Evolutionary conservation across 2,797 vertebrate species (phyloP).

Genomic region (Onychomys torridus): DNA sequence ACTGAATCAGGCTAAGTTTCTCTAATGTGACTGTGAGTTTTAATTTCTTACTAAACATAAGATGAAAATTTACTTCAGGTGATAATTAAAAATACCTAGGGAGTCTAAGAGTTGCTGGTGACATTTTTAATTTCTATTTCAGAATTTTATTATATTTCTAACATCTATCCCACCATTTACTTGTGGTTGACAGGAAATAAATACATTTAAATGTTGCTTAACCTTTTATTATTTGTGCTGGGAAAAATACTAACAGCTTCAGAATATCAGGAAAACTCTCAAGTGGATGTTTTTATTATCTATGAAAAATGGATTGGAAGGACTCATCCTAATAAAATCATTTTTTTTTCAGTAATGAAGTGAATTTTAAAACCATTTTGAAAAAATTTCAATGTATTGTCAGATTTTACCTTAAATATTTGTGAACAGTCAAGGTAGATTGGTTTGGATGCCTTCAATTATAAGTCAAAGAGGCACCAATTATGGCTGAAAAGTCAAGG

Average conservation of each 20-base stretch:
- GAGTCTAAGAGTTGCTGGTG: neutral
- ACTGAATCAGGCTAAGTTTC: neutral
- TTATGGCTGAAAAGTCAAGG: neutral
- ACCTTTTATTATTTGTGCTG: slow-evolving; percentile 21
- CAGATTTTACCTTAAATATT: neutral
- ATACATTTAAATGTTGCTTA: slow-evolving; percentile 29
- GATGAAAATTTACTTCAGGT: neutral
- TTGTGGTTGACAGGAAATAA: slow-evolving; percentile 15
- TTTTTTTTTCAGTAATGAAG: neutral
- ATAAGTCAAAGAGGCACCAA: neutral
- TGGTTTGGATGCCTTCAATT: neutral
- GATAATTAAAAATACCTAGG: neutral
- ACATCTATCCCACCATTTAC: neutral
- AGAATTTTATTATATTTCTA: slow-evolving; percentile 28
- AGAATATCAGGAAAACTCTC: neutral
- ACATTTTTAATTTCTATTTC: neutral
- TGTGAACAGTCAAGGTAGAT: neutral
- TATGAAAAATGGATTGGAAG: neutral
- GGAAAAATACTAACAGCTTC: neutral
- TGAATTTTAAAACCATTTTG: neutral
- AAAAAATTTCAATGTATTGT: neutral
- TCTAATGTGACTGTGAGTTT: neutral
- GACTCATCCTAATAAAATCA: neutral
- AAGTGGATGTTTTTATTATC: slow-evolving; percentile 9
- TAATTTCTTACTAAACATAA: slow-evolving; percentile 15